These are phyloP conservation scores for Tetranychus cinnabarinus DNA, from an alignment of 1,140 invertebrate species.

Conservation along the genomic window DNA sequence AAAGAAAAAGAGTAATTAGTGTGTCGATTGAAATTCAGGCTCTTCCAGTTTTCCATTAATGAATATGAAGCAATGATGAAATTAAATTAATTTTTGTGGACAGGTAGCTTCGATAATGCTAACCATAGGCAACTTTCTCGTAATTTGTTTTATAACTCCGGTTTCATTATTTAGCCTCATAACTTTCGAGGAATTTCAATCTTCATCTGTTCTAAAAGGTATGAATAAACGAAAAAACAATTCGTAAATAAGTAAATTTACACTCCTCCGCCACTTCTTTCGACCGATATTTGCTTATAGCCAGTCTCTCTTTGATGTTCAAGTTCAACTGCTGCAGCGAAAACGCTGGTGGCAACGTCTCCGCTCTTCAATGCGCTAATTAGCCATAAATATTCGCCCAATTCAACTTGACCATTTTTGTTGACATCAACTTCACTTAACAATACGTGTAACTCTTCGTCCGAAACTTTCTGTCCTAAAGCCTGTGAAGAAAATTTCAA, in stretches of 20 bases:
- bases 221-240: too few relatives aligned
- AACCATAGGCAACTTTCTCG: too few relatives aligned
- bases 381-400: slow-evolving; percentile 97
- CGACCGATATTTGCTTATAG: slow-evolving; percentile 52
- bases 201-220: too few relatives aligned
- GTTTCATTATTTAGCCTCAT: too few relatives aligned
- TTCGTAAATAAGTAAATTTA: slow-evolving; percentile 11
- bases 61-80: too few relatives aligned
- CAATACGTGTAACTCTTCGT: slow-evolving; percentile 89
- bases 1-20: too few relatives aligned
- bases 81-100: too few relatives aligned
- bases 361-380: slow-evolving; percentile 92
- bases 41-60: too few relatives aligned
- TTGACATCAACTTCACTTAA: slow-evolving; percentile 94
- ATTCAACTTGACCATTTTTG: slow-evolving; percentile 95
- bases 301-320: slow-evolving; percentile 54
- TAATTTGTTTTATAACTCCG: too few relatives aligned
- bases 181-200: too few relatives aligned
- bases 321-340: slow-evolving; percentile 71
- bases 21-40: too few relatives aligned
- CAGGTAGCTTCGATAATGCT: too few relatives aligned
- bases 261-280: slow-evolving; percentile 76
- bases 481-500: slow-evolving; percentile 25
- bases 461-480: slow-evolving; percentile 67
- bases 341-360: slow-evolving; percentile 61